Percentiles rank a stretch among this genome's conserved stretches.
These are phyloP conservation scores for Thermophis baileyi DNA, from an alignment of 2,113 vertebrate genomes.

Conservation along the genomic window DNA sequence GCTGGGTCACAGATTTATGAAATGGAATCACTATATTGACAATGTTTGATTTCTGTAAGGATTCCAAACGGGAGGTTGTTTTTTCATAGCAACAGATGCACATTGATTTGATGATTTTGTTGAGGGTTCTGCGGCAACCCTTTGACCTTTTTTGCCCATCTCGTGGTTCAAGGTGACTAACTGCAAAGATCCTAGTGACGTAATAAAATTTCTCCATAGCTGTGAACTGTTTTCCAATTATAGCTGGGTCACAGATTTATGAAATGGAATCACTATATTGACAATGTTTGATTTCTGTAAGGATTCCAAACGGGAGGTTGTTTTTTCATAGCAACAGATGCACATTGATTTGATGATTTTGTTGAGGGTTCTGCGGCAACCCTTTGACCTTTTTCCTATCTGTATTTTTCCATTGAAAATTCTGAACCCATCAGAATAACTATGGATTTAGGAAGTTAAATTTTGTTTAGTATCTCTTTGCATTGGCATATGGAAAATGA, in stretches of 20 bases:
- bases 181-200: too few relatives aligned
- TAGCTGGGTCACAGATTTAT: too few relatives aligned
- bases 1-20: too few relatives aligned
- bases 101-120: not conserved
- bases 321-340: not conserved
- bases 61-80: not conserved
- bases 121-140: not conserved
- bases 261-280: too few relatives aligned
- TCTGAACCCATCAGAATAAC: not conserved
- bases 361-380: not conserved
- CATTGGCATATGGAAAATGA: not conserved
- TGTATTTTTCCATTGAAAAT: not conserved
- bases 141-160: not conserved
- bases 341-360: not conserved
- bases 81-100: not conserved
- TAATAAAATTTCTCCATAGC: too few relatives aligned
- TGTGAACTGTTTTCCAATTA: too few relatives aligned
- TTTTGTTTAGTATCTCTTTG: not conserved
- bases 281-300: too few relatives aligned
- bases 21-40: too few relatives aligned
- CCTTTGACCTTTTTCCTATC: not conserved
- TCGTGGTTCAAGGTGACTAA: too few relatives aligned
- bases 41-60: too few relatives aligned
- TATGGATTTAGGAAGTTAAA: not conserved
- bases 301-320: not conserved